Base-by-base conservation (phyloP, 2,888 invertebrate genomes). In the Odiellus spinosus region DNA sequence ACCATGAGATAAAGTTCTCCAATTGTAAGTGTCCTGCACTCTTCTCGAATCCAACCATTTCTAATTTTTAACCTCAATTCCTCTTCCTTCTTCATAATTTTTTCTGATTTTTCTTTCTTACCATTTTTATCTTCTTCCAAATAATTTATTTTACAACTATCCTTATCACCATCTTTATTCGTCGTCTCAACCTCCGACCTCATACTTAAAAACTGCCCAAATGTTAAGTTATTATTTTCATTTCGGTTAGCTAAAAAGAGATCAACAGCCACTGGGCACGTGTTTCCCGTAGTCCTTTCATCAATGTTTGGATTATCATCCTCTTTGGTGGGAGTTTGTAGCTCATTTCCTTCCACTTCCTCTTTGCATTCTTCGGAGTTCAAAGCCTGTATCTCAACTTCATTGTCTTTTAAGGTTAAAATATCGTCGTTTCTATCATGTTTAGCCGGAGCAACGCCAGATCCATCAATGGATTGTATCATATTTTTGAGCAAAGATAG, bases 1-100 rank as follows among this genome's bases (percentile, higher is more conserved):
- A 84, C 81, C 78, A 90, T 85, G 42, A 91, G 71, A 67, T 87
- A 90, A 47, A 91, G 67, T 67, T 93, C 90, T 0, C 90, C 90
- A 26, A 93, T 73, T 3, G 86, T 85, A 38, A 90, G 73, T 32
- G 81, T 78, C 6, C 80, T 81, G 1, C 80, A 77, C 60, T 80
- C 80, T 14, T 74, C 68, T 8, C 74, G 62, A 45, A 82, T 86
- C 88, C 90, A 91, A 0, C 90, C 90, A 49, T 69, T 67, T 51
- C 69, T 64, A 14, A 77, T 44, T 32, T n/a, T 39, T 20, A 5
- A 38, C 39, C 21, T 15, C 36, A 38, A 39, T 3, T 38, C 10
- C 11, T 19, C 18, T 36, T 39, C 21, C 17, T 39, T 32, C 26
- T 47, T 43, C 26, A 40, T 44, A 33, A 20, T 18, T n/a, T 33